These are phyloP conservation scores for Diuraphis noxia DNA, from an alignment of 1,140 invertebrate genomes.

Conservation along the genomic window DNA sequence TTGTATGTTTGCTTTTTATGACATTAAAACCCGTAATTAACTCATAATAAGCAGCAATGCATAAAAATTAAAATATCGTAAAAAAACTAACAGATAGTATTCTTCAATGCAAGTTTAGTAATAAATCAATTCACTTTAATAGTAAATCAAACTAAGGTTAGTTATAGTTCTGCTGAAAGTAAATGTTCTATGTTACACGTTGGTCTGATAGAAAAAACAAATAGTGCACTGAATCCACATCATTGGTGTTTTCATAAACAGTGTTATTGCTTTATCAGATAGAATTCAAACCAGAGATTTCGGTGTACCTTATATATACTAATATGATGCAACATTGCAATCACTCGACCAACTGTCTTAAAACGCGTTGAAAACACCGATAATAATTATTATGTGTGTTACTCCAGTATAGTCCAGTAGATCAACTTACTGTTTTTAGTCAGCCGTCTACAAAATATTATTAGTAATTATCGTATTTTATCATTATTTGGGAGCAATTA, in stretches of 20 bases:
- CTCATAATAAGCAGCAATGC: neutral
- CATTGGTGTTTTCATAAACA: neutral
- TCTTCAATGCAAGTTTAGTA: too few relatives aligned
- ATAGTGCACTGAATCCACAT: neutral
- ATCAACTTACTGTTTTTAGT: neutral
- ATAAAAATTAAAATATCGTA: neutral
- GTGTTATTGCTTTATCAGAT: neutral
- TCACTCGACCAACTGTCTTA: neutral
- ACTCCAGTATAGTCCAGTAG: neutral
- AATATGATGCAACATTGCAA: neutral
- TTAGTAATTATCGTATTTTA: neutral
- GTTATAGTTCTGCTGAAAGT: neutral
- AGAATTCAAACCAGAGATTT: neutral
- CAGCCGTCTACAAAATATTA: neutral
- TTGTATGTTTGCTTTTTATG: neutral
- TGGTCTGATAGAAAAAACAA: neutral
- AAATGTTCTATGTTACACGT: neutral
- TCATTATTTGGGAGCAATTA: neutral
- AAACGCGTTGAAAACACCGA: neutral
- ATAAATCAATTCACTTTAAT: neutral
- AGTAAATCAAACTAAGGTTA: neutral
- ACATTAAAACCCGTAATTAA: too few relatives aligned
- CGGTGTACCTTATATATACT: neutral
- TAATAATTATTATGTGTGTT: neutral
- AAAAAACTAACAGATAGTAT: neutral